phyloP scores from a whole-genome alignment of 2,888 invertebrate genomes.

The Odontothrips loti region DNA sequence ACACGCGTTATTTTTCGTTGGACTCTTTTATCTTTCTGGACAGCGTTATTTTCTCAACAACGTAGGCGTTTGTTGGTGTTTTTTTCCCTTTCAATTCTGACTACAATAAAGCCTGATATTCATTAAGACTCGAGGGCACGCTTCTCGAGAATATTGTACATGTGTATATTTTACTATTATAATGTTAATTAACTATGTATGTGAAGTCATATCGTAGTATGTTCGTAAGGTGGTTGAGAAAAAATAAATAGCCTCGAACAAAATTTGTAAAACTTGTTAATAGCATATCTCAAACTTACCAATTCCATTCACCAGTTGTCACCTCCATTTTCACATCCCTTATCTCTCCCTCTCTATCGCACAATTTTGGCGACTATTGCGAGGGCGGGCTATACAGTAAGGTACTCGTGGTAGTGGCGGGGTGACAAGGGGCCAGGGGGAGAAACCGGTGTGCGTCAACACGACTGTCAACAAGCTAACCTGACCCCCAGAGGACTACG shows the following conservation, averaged over 20 bases:
- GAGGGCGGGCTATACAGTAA: background rate
- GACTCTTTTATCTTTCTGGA: background rate
- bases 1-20: background rate
- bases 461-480: background rate
- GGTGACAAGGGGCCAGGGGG: too few species aligned
- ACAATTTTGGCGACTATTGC: background rate
- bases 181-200: conserved; percentile 27
- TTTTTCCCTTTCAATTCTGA: conserved; percentile 12
- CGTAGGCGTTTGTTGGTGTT: conserved; percentile 12
- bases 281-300: too few species aligned
- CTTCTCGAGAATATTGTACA: conserved; percentile 25
- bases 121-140: conserved; percentile 13
- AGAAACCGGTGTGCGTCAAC: background rate
- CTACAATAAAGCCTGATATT: conserved; percentile 25
- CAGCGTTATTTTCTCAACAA: background rate
- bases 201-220: conserved; percentile 26
- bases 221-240: conserved; percentile 10
- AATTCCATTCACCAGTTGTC: background rate
- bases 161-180: conserved; percentile 27
- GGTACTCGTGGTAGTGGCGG: background rate
- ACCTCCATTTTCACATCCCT: background rate
- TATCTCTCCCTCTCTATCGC: background rate
- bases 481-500: background rate
- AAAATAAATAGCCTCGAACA: conserved; percentile 19
- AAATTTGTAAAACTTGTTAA: background rate